A percentile compares a stretch with the other conserved stretches of the same genome.
Evolutionary conservation across 2,888 invertebrate species (phyloP).

Genomic region (Phrixothrix hirtus): DNA sequence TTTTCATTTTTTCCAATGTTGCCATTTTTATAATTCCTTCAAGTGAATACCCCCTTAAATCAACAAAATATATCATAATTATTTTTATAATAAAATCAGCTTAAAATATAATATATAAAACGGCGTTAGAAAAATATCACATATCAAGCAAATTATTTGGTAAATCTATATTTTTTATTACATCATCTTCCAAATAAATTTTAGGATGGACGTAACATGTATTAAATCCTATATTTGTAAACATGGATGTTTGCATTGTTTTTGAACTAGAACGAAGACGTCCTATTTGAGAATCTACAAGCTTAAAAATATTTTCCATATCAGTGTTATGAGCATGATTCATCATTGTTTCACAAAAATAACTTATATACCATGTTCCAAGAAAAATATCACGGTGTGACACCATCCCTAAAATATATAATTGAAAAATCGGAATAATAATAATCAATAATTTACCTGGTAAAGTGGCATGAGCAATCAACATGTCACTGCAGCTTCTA

Average conservation of each 20-base stretch:
- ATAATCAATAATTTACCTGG: too few species aligned
- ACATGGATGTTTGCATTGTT: slow-evolving; percentile 64
- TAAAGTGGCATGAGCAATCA: slow-evolving; percentile 66
- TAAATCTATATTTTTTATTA: slow-evolving; percentile 36
- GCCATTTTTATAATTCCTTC: too few species aligned
- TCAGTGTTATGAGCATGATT: slow-evolving; percentile 64
- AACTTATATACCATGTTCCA: slow-evolving; percentile 74
- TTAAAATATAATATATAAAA: too few species aligned
- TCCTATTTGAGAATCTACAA: slow-evolving; percentile 61
- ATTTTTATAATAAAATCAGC: too few species aligned
- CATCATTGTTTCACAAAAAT: slow-evolving; percentile 67
- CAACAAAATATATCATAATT: too few species aligned
- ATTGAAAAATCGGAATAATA: too few species aligned
- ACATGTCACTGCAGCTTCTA: slow-evolving; percentile 60
- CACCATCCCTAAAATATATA: slow-evolving; percentile 56
- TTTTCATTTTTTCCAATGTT: too few species aligned
- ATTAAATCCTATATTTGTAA: slow-evolving; percentile 64
- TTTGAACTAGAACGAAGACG: slow-evolving; percentile 47
- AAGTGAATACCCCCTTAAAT: too few species aligned
- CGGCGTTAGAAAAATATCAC: neutral
- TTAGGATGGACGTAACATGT: slow-evolving; percentile 72
- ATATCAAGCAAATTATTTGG: neutral
- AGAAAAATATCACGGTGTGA: slow-evolving; percentile 63
- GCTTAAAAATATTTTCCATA: slow-evolving; percentile 66
- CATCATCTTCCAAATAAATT: slow-evolving; percentile 53